Base-by-base conservation (phyloP, 2,113 vertebrate species). In the Entelurus aequoreus region DNA sequence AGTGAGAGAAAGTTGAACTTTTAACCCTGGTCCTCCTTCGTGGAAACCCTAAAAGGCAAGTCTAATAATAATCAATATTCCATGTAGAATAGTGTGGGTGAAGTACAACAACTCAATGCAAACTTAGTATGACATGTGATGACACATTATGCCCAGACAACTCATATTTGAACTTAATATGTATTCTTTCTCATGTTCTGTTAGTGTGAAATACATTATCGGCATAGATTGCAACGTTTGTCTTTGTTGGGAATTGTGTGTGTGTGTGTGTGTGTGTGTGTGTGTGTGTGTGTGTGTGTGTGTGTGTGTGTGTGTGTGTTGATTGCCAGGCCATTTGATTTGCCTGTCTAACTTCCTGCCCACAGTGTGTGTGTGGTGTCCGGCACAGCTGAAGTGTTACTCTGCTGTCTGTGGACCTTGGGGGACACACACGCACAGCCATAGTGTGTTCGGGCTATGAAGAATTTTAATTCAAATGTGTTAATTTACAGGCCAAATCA, bases 331-430 rank as follows among this genome's bases (percentile, higher is more conserved):
- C 36, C 16, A 37, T 63, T 28, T 66, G 36, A 68, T n/a, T 48
- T 48, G 48, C 59, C 60, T 65, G 19, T 44, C 48, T 12, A 19
- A 4, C 54, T 38, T 44, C 37, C 38, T 15, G 54, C 59, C 60
- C 50, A 4, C 36, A 44, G 58, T 54, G 16, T 37, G 66, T 60
- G 54, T 48, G 53, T 61, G 71, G 62, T 63, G 75, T 80, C 77
- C 80, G 70, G 80, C 40, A 55, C 59, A 69, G 57, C 73, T 82
- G 69, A 82, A 82, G 77, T 86, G 86, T 84, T 83, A 84, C 80
- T 61, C 72, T 74, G 77, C 67, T 58, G 57, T 75, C 65, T 70
- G 71, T 69, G 83, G 85, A 80, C 83, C 84, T 78, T n/a, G 28
- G 54, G 65, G 58, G 56, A 54, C 50, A 38, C 72, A 56, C 72